These are phyloP conservation scores for Thalassaphorura encarpata DNA, from an alignment of 1,140 invertebrate genomes.

Conservation along the genomic window DNA sequence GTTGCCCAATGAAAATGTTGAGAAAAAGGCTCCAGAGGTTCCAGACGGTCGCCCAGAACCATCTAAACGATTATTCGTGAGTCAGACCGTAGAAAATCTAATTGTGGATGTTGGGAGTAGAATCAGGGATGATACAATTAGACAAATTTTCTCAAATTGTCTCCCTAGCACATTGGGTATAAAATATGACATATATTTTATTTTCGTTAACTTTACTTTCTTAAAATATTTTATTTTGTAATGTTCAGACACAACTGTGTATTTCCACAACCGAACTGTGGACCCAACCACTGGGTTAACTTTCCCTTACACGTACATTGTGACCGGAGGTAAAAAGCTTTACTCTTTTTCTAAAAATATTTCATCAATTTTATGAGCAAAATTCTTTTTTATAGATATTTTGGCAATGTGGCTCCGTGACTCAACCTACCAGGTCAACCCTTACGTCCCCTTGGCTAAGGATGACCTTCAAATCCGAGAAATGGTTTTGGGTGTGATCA, in stretches of 20 bases:
- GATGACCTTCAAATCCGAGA: constrained; percentile 15
- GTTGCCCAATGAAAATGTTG: no score
- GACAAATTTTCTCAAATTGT: constrained; percentile 21
- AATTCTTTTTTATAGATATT: constrained; percentile 20
- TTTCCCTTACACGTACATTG: constrained; percentile 23
- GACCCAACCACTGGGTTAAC: neutral
- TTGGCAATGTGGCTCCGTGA: constrained; percentile 28
- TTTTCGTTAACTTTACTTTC: no score
- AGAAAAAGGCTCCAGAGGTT: constrained; percentile 6
- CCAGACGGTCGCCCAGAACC: constrained; percentile 5
- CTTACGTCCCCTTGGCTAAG: constrained; percentile 22
- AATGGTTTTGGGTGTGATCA: constrained; percentile 27
- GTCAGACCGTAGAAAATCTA: constrained; percentile 9
- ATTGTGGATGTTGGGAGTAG: constrained; percentile 5
- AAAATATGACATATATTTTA: neutral
- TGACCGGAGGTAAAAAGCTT: constrained; percentile 20
- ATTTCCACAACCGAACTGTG: constrained; percentile 1
- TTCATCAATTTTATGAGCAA: neutral
- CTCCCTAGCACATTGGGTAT: constrained; percentile 23
- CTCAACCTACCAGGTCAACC: constrained; percentile 28
- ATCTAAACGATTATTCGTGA: constrained; percentile 1
- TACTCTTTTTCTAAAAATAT: neutral
- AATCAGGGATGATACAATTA: constrained; percentile 14
- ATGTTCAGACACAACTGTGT: constrained; percentile 22
- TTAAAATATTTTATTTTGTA: no score